Percentiles rank a stretch among this genome's conserved stretches.
Conservation (phyloP, 1,140 invertebrate species). For the Ericerus pela region DNA sequence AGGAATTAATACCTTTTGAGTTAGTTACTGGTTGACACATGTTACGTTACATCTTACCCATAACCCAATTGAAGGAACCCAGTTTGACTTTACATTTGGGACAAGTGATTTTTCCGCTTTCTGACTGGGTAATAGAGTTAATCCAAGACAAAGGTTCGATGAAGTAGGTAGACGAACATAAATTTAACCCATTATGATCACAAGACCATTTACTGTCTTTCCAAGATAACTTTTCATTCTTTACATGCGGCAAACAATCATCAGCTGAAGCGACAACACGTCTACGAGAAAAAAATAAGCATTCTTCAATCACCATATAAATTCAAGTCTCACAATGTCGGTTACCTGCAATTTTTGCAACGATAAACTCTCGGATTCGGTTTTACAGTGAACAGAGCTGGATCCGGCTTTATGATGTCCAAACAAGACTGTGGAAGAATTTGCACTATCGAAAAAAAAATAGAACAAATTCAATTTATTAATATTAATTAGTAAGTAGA, state of each 20-base stretch:
- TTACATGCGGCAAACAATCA: conserved; percentile 55
- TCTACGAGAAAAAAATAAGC: conserved; percentile 22
- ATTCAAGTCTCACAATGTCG: not conserved
- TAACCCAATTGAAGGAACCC: conserved; percentile 70
- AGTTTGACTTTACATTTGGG: conserved; percentile 65
- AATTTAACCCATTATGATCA: conserved; percentile 8
- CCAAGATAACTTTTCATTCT: conserved; percentile 36
- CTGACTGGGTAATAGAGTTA: conserved; percentile 46
- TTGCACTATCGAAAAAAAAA: conserved; percentile 40
- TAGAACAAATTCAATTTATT: not conserved
- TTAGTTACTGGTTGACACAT: not conserved
- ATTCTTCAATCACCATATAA: not conserved
- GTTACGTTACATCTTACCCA: conserved; percentile 36
- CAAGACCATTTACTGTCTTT: conserved; percentile 27
- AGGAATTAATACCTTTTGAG: not conserved
- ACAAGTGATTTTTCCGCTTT: conserved; percentile 65
- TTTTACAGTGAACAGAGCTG: conserved; percentile 51
- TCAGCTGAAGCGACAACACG: conserved; percentile 60
- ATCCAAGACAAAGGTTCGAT: conserved; percentile 72
- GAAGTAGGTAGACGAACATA: conserved; percentile 56
- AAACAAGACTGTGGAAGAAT: conserved; percentile 61
- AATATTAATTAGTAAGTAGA: not conserved
- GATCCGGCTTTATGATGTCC: conserved; percentile 62
- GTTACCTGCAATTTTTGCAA: conserved; percentile 54
- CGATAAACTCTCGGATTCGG: conserved; percentile 67